Evolutionary conservation across 2,888 invertebrate genomes (phyloP).

Genomic region (Xylocampa areola): DNA sequence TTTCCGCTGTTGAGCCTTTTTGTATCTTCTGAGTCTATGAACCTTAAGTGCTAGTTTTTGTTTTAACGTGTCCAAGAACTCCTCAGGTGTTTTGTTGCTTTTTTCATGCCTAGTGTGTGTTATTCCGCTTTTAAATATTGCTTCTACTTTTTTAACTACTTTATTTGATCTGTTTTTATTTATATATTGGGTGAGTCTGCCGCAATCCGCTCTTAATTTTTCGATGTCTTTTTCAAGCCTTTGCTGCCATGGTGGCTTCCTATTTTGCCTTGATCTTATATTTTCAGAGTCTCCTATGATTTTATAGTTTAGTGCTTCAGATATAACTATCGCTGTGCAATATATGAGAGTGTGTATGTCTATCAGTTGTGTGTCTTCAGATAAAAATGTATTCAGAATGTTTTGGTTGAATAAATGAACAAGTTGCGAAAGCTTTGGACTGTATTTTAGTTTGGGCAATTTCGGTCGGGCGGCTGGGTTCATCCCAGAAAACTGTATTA

Average conservation of each 20-base stretch:
- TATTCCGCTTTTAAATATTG: constrained; percentile 2
- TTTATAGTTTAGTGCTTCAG: constrained; percentile 3
- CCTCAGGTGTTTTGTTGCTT: constrained; percentile 9
- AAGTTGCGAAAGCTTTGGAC: too few species aligned
- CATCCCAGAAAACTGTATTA: constrained; percentile 3
- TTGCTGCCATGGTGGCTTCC: constrained; percentile 11
- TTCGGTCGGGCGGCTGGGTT: constrained; percentile 9
- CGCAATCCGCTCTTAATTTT: constrained; percentile 1
- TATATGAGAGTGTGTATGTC: constrained; percentile 15
- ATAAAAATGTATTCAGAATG: too few species aligned
- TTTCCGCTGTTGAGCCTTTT: constrained; percentile 12
- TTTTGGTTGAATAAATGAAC: too few species aligned
- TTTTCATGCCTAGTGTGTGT: constrained; percentile 13
- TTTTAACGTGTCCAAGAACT: constrained; percentile 16
- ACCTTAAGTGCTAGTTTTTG: constrained; percentile 16
- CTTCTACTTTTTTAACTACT: too few species aligned
- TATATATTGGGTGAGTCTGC: too few species aligned
- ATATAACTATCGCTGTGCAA: constrained; percentile 9
- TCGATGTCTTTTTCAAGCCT: constrained; percentile 13
- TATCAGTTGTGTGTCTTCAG: constrained; percentile 4
- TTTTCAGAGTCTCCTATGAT: background rate
- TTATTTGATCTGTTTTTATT: too few species aligned
- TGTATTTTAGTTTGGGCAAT: constrained; percentile 11
- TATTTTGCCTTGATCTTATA: constrained; percentile 1
- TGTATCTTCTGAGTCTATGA: constrained; percentile 18